These are phyloP conservation scores for Bombycilla garrulus DNA, from an alignment of 2,113 vertebrate genomes.

Conservation along the genomic window DNA sequence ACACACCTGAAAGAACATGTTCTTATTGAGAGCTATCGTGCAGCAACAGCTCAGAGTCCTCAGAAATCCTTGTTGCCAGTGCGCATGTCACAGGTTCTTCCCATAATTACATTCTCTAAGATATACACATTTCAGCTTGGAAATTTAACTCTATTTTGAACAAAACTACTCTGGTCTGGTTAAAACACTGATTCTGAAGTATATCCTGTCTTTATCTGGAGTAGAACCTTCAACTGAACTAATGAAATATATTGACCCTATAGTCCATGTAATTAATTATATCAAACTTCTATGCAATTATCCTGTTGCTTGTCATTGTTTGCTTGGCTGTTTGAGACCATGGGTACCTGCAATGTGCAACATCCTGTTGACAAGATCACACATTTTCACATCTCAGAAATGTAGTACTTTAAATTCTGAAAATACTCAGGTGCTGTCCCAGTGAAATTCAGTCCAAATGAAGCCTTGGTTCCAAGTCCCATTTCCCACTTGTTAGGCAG, in stretches of 20 bases:
- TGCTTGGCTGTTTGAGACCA: background rate
- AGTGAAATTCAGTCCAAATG: background rate
- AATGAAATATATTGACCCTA: background rate
- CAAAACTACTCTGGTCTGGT: background rate
- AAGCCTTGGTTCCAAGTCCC: background rate
- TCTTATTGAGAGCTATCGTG: background rate
- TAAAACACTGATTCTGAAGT: background rate
- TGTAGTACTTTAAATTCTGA: background rate
- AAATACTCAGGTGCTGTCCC: background rate
- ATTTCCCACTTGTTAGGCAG: background rate
- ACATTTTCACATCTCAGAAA: background rate
- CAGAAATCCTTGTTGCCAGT: background rate
- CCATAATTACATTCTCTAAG: background rate
- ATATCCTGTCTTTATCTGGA: background rate
- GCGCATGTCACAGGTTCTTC: fast-evolving
- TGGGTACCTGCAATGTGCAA: fast-evolving
- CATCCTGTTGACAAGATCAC: background rate
- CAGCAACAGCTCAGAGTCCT: background rate
- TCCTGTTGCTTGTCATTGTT: background rate
- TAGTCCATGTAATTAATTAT: background rate
- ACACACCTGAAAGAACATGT: background rate
- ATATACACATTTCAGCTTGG: background rate
- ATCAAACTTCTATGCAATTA: background rate
- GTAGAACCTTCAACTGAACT: background rate
- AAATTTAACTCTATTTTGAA: background rate